A percentile compares a stretch with the other conserved stretches of the same genome.
Evolutionary conservation across 2,888 invertebrate genomes (phyloP).

Genomic region (Acanthosepion esculentum): DNA sequence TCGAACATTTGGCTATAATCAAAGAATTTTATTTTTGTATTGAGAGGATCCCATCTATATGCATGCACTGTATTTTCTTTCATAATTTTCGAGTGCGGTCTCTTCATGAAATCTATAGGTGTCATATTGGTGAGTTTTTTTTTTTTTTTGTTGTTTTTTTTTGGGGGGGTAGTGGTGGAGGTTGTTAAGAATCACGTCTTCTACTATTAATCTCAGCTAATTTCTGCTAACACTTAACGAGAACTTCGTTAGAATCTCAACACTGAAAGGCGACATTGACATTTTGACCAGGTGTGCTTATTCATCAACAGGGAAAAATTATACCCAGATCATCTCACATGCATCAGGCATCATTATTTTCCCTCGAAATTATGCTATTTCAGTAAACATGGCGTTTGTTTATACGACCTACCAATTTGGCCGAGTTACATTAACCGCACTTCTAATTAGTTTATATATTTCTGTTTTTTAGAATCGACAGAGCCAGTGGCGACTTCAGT

Average conservation of each 20-base stretch:
- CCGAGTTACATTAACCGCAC: background rate
- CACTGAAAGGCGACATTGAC: background rate
- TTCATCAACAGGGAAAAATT: background rate
- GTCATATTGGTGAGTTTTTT: too few relatives aligned
- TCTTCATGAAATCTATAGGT: too few relatives aligned
- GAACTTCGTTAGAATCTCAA: background rate
- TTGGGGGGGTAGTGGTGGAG: too few relatives aligned
- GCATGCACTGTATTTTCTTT: too few relatives aligned
- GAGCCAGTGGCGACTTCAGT: background rate
- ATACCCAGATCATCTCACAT: background rate
- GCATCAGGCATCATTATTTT: background rate
- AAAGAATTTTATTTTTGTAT: too few relatives aligned
- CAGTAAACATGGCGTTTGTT: background rate
- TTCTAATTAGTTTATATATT: background rate
- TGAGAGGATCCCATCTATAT: too few relatives aligned
- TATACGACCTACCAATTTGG: background rate
- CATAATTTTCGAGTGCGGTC: too few relatives aligned
- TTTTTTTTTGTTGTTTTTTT: too few relatives aligned
- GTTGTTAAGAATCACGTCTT: too few relatives aligned
- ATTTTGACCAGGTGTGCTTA: background rate
- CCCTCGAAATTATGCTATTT: background rate
- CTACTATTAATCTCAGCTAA: too few relatives aligned
- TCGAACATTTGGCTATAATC: too few relatives aligned
- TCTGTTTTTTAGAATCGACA: background rate
- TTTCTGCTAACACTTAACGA: background rate